These are phyloP conservation scores for Synodontis membranacea DNA, from an alignment of 2,113 vertebrate species.

Conservation along the genomic window DNA sequence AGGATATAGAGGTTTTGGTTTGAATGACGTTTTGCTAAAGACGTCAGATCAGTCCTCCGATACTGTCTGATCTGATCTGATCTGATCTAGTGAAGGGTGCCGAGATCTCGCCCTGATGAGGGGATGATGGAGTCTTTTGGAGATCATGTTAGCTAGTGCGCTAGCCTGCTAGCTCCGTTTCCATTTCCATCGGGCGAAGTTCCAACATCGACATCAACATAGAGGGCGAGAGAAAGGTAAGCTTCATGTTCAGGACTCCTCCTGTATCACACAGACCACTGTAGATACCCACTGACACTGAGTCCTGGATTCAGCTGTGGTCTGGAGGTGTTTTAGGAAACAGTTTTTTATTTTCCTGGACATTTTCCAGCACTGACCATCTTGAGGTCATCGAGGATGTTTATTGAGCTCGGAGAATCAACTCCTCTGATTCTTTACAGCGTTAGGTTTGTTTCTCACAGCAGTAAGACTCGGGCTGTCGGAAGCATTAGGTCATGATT, in stretches of 20 bases:
- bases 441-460: background rate
- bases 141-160: conserved; percentile 33
- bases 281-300: background rate
- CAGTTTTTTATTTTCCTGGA: conserved; percentile 16
- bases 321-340: background rate
- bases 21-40: background rate
- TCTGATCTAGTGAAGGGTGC: background rate
- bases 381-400: background rate
- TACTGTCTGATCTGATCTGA: no score
- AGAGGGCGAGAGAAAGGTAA: conserved; percentile 32
- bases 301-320: background rate
- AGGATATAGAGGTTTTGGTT: background rate
- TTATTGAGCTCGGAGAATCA: background rate
- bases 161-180: conserved; percentile 43
- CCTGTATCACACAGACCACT: background rate
- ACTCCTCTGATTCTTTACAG: background rate
- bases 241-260: background rate
- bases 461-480: background rate
- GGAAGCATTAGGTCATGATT: conserved; percentile 4
- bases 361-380: background rate
- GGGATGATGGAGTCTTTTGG: conserved; percentile 48
- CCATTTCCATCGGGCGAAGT: conserved; percentile 45
- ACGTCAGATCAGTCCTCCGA: background rate
- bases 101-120: background rate
- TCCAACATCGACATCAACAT: conserved; percentile 37